phyloP scores from a whole-genome alignment of 23 tunicate genomes.

The Ascidia mentula region DNA sequence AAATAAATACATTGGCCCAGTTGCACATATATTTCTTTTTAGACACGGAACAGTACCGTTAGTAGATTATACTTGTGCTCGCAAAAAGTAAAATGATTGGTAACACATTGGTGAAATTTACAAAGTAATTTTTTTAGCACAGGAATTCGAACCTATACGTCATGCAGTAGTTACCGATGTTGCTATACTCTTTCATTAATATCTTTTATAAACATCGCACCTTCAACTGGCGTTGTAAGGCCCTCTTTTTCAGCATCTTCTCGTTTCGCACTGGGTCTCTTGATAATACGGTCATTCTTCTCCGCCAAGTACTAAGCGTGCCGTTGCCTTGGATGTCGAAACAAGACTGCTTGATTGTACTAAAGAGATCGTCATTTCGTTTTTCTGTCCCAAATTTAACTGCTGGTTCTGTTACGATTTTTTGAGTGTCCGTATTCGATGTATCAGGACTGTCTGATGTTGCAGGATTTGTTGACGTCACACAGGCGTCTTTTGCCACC shows the following conservation, averaged over 20 bases:
- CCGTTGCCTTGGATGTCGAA: constrained; percentile 64
- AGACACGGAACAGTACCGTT: no score
- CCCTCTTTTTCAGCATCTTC: constrained; percentile 67
- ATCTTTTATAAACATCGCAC: constrained; percentile 18
- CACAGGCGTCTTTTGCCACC: no score
- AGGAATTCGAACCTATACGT: no score
- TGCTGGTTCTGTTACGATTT: not conserved
- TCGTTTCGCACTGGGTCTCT: constrained; percentile 83
- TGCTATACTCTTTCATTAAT: no score
- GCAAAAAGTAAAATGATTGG: no score
- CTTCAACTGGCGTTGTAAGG: constrained; percentile 85
- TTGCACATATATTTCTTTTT: no score
- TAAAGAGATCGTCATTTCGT: constrained; percentile 33
- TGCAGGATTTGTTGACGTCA: no score
- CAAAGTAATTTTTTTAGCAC: no score
- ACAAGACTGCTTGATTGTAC: constrained; percentile 42
- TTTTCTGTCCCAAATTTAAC: constrained; percentile 2
- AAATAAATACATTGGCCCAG: no score
- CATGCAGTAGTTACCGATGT: no score
- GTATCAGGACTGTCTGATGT: not conserved
- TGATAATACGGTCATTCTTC: constrained; percentile 84
- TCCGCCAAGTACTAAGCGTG: constrained; percentile 48
- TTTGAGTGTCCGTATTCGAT: not conserved
- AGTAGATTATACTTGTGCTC: no score
- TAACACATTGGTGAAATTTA: no score